Evolutionary conservation across 2,888 invertebrate genomes (phyloP).

Genomic region (Heteromurus nitidus): DNA sequence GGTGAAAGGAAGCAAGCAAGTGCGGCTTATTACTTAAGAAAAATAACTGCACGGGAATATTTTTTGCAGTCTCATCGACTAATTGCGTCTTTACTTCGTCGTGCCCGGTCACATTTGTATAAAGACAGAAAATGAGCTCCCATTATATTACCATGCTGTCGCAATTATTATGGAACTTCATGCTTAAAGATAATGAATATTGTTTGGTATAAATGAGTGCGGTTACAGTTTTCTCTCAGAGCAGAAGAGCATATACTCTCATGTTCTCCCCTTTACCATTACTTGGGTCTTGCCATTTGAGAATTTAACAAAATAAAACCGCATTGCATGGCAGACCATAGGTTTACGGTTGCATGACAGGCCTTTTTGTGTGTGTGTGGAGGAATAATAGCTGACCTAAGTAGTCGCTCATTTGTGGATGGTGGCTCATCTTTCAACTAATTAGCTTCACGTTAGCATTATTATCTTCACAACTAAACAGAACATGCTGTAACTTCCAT

Average conservation of each 20-base stretch:
- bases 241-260: too few species aligned
- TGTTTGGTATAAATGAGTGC: too few species aligned
- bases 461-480: conserved; percentile 21
- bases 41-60: background rate
- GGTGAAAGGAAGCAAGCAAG: too few species aligned
- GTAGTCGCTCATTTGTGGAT: conserved; percentile 22
- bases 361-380: background rate
- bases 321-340: conserved; percentile 20
- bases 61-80: background rate
- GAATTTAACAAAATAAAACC: too few species aligned
- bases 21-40: background rate
- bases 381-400: conserved; percentile 16
- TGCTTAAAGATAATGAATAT: background rate
- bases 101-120: background rate
- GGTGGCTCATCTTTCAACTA: conserved; percentile 28
- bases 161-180: background rate
- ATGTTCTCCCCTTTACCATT: too few species aligned
- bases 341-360: conserved; percentile 20
- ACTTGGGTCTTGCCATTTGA: too few species aligned
- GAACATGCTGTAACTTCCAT: conserved; percentile 10
- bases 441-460: conserved; percentile 41
- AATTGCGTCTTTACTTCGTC: conserved; percentile 5
- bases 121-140: background rate
- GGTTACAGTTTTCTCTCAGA: too few species aligned
- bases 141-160: too few species aligned